Evolutionary conservation across 2,797 vertebrate species (phyloP), one percentile per base, ranked within the genome.

Genomic region (Dendrocincla fuliginosa): DNA sequence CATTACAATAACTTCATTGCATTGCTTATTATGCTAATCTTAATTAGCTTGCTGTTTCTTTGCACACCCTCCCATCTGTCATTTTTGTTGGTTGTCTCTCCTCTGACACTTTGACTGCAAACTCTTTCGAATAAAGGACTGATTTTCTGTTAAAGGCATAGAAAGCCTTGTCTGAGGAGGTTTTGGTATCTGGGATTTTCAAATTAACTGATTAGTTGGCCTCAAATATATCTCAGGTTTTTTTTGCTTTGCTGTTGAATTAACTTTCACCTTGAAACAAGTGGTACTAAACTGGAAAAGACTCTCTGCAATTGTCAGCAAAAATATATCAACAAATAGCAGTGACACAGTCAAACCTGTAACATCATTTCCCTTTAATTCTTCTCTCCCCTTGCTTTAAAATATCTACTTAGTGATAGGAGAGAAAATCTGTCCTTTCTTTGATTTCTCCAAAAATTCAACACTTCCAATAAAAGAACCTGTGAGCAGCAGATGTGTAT

Each of bases 1-100:
- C 81, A 74, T 90, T 67, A 84, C 78, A 93, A 77, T 85, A 92
- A 85, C 64, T 52, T 85, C 82, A 63, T 0, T 77, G 87, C 24
- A 2, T 74, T 84, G 91, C 78, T 90, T 87, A 83, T 92, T 92
- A 95, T 92, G 91, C 78, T 87, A 80, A 92, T 91, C 78, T 63
- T 92, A 85, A 92, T 71, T 93, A 89, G 79, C 89, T 92, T 30
- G 44, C 81, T 85, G 78, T 49, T 90, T 63, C 75, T 87, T 74
- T 80, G 78, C 82, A 77, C 52, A 70, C 53, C 52, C 64, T 92
- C 82, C 75, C 84, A 92, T 91, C 93, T 94, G 81, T 61, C 85
- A 80, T 87, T 77, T 89, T 60, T 74, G 77, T 76, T 7, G 4
- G 56, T 52, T 59, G 41, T 60, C 52, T 90, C 56, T 87, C 80